These are phyloP conservation scores for Acanthosepion esculentum DNA, from an alignment of 2,888 invertebrate genomes.

Conservation along the genomic window DNA sequence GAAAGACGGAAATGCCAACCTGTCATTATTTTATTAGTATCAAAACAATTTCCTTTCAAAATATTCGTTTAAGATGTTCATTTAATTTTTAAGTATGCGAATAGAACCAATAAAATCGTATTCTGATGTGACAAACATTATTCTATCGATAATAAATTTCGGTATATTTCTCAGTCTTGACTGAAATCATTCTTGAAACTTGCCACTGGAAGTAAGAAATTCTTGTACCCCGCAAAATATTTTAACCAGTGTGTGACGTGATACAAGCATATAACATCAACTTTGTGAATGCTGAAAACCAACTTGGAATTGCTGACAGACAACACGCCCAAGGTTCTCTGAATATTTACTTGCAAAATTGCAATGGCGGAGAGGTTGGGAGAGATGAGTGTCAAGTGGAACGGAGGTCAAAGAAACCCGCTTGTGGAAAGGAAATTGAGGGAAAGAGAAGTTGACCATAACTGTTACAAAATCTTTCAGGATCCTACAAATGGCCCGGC, in stretches of 20 bases:
- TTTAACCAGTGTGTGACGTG: not conserved
- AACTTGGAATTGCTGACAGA: not conserved
- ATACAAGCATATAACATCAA: not conserved
- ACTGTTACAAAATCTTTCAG: not conserved
- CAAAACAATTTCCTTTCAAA: too few species aligned
- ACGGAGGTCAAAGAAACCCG: not conserved
- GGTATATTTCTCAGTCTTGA: not conserved
- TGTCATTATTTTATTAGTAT: too few species aligned
- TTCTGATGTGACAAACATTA: not conserved
- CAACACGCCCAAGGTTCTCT: not conserved
- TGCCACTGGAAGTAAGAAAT: not conserved
- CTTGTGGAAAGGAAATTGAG: not conserved
- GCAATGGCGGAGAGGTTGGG: not conserved
- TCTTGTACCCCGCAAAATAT: not conserved
- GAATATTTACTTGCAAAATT: not conserved
- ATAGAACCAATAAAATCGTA: not conserved
- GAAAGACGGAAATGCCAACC: too few species aligned
- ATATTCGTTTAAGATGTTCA: too few species aligned
- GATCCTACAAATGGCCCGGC: conserved; percentile 6
- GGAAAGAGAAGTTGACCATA: not conserved
- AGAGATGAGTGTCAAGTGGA: not conserved
- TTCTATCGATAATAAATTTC: too few species aligned
- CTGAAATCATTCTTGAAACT: not conserved
- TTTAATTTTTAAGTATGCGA: not conserved
- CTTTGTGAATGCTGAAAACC: not conserved